These are phyloP conservation scores for Clistopyga incitator DNA, from an alignment of 2,888 invertebrate species.

Conservation along the genomic window DNA sequence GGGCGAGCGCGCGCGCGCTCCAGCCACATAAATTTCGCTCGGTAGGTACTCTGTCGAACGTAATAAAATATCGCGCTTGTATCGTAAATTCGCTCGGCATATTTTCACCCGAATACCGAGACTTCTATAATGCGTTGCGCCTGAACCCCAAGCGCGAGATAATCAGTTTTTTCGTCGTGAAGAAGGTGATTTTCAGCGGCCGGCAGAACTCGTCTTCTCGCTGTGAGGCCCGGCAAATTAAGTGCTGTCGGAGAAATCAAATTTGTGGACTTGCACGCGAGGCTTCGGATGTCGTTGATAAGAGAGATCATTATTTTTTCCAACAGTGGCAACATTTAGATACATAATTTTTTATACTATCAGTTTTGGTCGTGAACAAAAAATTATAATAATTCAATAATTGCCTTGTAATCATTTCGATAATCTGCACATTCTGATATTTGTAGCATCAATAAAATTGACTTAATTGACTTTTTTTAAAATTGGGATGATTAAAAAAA, in stretches of 20 bases:
- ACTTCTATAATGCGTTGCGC: constrained; percentile 63
- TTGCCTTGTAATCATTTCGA: too few species aligned
- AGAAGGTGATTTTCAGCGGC: constrained; percentile 8
- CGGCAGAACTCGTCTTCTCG: not conserved
- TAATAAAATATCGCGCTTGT: constrained; percentile 80
- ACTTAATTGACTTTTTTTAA: too few species aligned
- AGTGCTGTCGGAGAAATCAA: constrained; percentile 11
- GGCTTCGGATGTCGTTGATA: not conserved
- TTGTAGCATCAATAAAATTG: too few species aligned
- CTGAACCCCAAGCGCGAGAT: constrained; percentile 52
- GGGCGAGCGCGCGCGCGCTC: constrained; percentile 55
- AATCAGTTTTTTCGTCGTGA: constrained; percentile 59
- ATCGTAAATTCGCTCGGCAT: constrained; percentile 79
- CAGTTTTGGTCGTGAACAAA: too few species aligned
- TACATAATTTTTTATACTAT: not conserved
- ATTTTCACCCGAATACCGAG: constrained; percentile 76
- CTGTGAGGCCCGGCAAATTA: constrained; percentile 4
- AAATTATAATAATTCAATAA: too few species aligned
- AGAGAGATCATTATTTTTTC: not conserved
- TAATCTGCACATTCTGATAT: too few species aligned
- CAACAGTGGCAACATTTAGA: not conserved
- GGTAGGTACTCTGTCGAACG: constrained; percentile 79
- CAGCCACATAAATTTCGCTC: constrained; percentile 79
- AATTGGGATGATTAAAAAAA: too few species aligned
- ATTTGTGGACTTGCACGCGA: not conserved